Base-by-base conservation (phyloP, 2,888 invertebrate species). In the Nysson spinosus region DNA sequence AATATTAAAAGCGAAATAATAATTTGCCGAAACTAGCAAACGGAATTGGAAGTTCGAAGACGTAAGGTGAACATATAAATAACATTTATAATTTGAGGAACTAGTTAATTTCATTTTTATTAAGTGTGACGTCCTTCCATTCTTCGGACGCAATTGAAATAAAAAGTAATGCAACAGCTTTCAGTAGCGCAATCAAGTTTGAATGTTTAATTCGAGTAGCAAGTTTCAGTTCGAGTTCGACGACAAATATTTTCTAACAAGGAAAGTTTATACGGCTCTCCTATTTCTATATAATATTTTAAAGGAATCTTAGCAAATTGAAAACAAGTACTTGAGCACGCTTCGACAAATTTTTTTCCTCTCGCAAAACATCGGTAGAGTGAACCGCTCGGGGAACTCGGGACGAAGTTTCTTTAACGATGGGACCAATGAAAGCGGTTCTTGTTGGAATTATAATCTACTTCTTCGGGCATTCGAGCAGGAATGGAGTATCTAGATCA, bases 371-470 rank as follows among this genome's bases (percentile, higher is more conserved):
- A 17, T 5, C 22, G 20, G 19, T n/a, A 39, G 26, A 24, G 26
- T 24, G 20, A 14, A 9, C 30, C 17, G 40, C 39, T 20, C n/a
- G 11, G n/a, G n/a, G 20, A 57, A 46, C 39, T 46, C 65, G 44
- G 55, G 42, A 55, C 44, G 46, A 77, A 76, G 67, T 73, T 75
- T 74, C 72, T 69, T 75, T 73, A 77, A 76, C 58, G 60, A 74
- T 30, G 60, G 35, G 43, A 64, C 44, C 46, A 35, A 63, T 46
- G 66, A 64, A 70, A 70, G 52, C 52, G 46, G 52, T 39, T 60
- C n/a, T 67, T 67, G 73, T 72, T 75, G 65, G 64, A 56, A 69
- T 73, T 69, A 71, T 75, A 77, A 77, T 77, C 68, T 72, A 71
- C 75, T 77, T 67, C 54, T 49, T 54, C 37, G 61, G 58, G 68